Evolutionary conservation across 2,113 vertebrate genomes (phyloP), one percentile per base, ranked within the genome.

Genomic region (Arenaria interpres): DNA sequence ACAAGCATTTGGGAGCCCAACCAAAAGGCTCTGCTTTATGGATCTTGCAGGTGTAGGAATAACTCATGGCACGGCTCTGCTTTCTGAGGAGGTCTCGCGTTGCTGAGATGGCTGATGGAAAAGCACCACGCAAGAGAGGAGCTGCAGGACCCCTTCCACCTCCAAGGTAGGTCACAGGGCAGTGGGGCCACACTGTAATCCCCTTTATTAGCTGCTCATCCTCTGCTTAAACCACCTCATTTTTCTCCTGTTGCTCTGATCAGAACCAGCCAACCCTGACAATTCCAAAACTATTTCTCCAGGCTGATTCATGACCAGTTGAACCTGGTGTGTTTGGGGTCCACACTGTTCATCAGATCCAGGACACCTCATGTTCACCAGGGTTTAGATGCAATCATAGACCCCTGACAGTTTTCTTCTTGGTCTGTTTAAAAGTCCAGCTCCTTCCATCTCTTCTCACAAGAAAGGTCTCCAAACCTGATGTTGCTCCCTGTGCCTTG

Each of bases 1-100:
- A 95, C 66, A 91, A 63, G 82, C 59, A 9, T 85, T 94, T 85
- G 78, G 84, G 74, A 97, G 30, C 84, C 84, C 59, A 54, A 93
- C 62, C 56, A 89, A 96, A 94, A 89, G 8, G 45, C 46, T 78
- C 46, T 48, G 45, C 64, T 89, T 81, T 84, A 76, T 6, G 69
- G 89, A 84, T 77, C 83, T 30, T 90, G 85, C 75, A 71, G 60
- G 73, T 60, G 62, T 27, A 73, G 62, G 69, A 89, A 84, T 81
- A 85, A 92, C 45, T 75, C 14, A 7, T 6, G 64, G 85, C 60
- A 46, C 5, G 45, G 78, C 66, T 74, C 78, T 37, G 74, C 37
- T 54, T 82, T 57, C 86, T n/a, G 82, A 75, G n/a, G 25, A 87
- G 35, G 25, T 53, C 74, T 85, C 5, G 1, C 39, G 4, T 4